These are phyloP conservation scores for Drosophila willistoni DNA, from an alignment of 1,140 invertebrate genomes.

Conservation along the genomic window DNA sequence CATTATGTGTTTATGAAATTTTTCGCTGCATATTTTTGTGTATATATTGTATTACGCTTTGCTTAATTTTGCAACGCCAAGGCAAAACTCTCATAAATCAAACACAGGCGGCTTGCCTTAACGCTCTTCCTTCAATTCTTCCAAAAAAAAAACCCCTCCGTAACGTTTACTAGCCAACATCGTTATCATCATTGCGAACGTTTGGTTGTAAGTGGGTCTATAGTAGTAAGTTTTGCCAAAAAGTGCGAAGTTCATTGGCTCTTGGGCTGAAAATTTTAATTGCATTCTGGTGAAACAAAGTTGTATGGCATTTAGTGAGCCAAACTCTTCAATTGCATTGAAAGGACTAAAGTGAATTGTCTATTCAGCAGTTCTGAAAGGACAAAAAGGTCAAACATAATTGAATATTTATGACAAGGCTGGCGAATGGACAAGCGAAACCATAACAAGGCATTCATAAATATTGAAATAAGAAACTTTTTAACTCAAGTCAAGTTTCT, in stretches of 20 bases:
- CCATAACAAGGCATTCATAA: slow-evolving; percentile 39
- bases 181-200: slow-evolving; percentile 21
- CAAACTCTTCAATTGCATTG: slow-evolving; percentile 57
- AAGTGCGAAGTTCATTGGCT: slow-evolving; percentile 72
- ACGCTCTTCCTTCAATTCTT: neutral
- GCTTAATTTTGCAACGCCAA: slow-evolving; percentile 64
- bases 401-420: slow-evolving; percentile 70
- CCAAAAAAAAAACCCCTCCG: neutral
- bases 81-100: slow-evolving; percentile 76
- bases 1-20: slow-evolving; percentile 79
- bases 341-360: slow-evolving; percentile 27
- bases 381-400: slow-evolving; percentile 68
- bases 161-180: slow-evolving; percentile 3
- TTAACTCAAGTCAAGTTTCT: neutral
- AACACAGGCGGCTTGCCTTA: slow-evolving; percentile 55
- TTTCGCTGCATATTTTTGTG: slow-evolving; percentile 74
- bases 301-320: slow-evolving; percentile 62
- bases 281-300: slow-evolving; percentile 64
- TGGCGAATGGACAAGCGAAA: slow-evolving; percentile 16
- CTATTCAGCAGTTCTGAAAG: slow-evolving; percentile 30
- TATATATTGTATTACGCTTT: slow-evolving; percentile 71
- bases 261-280: slow-evolving; percentile 63
- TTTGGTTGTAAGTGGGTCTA: slow-evolving; percentile 14
- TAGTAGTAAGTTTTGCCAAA: slow-evolving; percentile 15
- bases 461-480: slow-evolving; percentile 23